Evolutionary conservation across 2,113 vertebrate genomes (phyloP).

Genomic region (Pollachius pollachius): DNA sequence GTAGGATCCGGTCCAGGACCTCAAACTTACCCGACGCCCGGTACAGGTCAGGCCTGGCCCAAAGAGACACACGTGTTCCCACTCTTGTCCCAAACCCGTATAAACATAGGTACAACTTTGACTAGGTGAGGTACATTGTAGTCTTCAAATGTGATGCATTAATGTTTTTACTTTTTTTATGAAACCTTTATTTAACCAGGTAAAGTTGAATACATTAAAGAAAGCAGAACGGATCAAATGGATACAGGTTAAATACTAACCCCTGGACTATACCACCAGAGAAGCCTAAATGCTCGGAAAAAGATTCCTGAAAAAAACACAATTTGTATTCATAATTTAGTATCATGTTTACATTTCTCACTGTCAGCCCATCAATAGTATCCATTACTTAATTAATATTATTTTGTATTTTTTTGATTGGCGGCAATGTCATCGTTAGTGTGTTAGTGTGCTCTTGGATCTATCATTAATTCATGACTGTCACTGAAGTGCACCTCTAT

Average conservation of each 20-base stretch:
- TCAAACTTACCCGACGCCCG: slow-evolving; percentile 96
- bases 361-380: background rate
- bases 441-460: too few species aligned
- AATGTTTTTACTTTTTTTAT: too few species aligned
- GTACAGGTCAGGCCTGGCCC: slow-evolving; percentile 81
- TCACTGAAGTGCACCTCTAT: slow-evolving; percentile 84
- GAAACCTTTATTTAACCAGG: too few species aligned
- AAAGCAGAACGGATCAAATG: background rate
- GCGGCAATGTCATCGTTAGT: too few species aligned
- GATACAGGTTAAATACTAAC: slow-evolving; percentile 65
- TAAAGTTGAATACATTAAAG: too few species aligned
- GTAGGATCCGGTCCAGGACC: slow-evolving; percentile 92
- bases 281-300: slow-evolving; percentile 96
- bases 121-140: too few species aligned
- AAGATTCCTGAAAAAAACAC: slow-evolving; percentile 83
- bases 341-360: too few species aligned
- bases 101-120: too few species aligned
- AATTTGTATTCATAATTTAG: too few species aligned
- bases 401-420: background rate
- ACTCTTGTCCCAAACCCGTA: too few species aligned
- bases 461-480: too few species aligned
- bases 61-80: background rate
- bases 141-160: too few species aligned
- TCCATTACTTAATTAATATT: background rate
- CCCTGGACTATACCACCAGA: slow-evolving; percentile 92